Conservation (phyloP, 2,113 vertebrate genomes). For the Noturus placidus region DNA sequence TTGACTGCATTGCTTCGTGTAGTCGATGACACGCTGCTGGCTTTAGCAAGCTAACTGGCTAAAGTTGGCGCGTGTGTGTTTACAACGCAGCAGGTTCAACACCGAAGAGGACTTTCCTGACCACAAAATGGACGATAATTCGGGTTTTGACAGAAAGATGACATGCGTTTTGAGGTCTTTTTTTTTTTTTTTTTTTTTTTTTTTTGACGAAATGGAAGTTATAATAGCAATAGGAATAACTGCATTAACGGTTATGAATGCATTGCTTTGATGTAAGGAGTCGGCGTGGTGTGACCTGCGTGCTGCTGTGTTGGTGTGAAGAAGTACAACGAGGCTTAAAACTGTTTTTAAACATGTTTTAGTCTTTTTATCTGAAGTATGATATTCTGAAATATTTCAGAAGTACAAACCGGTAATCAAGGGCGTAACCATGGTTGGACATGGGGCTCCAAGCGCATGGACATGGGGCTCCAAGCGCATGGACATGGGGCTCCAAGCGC, state of each 20-base stretch:
- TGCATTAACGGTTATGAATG: background rate
- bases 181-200: too few species aligned
- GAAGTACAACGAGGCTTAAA: background rate
- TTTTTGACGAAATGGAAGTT: background rate
- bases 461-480: too few species aligned
- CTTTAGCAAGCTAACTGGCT: slow-evolving; percentile 10
- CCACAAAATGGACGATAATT: background rate
- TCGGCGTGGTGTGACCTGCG: background rate
- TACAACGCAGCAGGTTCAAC: background rate
- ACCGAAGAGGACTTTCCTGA: background rate
- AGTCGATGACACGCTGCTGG: background rate
- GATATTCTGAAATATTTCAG: too few species aligned
- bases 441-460: too few species aligned
- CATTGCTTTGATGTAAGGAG: background rate
- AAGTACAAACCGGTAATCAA: too few species aligned
- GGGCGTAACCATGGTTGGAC: too few species aligned
- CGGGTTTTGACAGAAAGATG: background rate
- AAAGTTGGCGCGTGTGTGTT: background rate
- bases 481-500: too few species aligned
- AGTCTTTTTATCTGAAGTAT: too few species aligned
- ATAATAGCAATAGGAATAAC: background rate
- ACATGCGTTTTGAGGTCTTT: background rate
- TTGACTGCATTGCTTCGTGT: too few species aligned
- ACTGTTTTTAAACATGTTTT: background rate
- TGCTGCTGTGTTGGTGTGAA: background rate